These are phyloP conservation scores for Henricia sp. DNA, from an alignment of 53 echinoderm and acorn worm genomes.

Conservation along the genomic window DNA sequence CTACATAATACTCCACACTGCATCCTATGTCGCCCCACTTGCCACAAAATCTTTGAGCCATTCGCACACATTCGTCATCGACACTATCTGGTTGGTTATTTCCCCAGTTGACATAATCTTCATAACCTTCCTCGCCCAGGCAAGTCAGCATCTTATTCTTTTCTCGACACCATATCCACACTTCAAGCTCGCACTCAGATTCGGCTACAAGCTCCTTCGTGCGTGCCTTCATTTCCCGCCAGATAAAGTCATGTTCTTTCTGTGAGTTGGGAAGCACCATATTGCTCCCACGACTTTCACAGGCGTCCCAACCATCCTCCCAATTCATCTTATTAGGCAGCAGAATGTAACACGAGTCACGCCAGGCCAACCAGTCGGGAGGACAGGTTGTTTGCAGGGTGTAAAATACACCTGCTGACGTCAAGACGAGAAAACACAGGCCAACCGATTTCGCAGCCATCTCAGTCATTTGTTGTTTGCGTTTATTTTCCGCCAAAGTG, in stretches of 20 bases:
- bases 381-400: no score
- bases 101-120: not conserved
- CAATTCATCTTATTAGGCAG: constrained; percentile 8
- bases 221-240: constrained; percentile 11
- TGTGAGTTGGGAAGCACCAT: constrained; percentile 26
- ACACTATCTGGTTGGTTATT: not conserved
- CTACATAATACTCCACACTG: no score
- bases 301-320: not conserved
- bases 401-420: no score
- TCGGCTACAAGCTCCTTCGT: not conserved
- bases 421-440: no score
- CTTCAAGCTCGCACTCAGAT: not conserved
- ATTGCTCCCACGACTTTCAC: not conserved
- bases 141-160: not conserved
- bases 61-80: constrained; percentile 6
- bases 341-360: constrained; percentile 29
- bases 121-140: not conserved
- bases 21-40: no score
- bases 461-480: no score
- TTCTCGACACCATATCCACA: constrained; percentile 29
- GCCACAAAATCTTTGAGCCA: not conserved
- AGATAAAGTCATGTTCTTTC: constrained; percentile 29
- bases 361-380: constrained; percentile 10
- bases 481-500: no score
- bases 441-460: no score